Percentiles rank a stretch among this genome's conserved stretches.
Conservation (phyloP, 2,888 invertebrate genomes). For the Chymomyza amoena region DNA sequence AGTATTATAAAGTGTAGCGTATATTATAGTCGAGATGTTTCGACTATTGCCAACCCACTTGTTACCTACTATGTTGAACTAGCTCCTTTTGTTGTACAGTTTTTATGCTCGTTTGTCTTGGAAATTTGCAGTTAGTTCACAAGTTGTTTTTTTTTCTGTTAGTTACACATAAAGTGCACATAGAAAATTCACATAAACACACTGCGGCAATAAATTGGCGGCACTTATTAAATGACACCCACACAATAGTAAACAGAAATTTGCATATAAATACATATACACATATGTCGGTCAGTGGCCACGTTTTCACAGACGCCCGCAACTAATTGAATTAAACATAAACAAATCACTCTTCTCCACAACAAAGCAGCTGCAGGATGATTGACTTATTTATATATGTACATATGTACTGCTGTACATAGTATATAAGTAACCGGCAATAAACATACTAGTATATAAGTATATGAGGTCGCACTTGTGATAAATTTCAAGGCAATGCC, state of each 20-base stretch:
- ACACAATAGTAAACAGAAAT: constrained; percentile 30
- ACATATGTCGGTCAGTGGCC: constrained; percentile 31
- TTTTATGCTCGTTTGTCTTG: constrained; percentile 3
- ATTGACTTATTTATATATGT: constrained; percentile 4
- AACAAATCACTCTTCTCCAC: constrained; percentile 36
- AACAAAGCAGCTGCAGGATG: constrained; percentile 24
- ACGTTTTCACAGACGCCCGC: constrained; percentile 28
- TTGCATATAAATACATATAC: constrained; percentile 12
- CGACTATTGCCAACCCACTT: neutral
- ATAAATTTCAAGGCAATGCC: neutral
- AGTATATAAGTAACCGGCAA: constrained; percentile 32
- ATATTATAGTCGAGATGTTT: neutral
- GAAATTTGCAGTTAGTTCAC: constrained; percentile 46
- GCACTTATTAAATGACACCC: constrained; percentile 24
- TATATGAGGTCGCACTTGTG: constrained; percentile 1
- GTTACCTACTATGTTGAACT: neutral
- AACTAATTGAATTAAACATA: constrained; percentile 48
- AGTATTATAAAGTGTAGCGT: neutral
- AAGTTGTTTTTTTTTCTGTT: constrained; percentile 25
- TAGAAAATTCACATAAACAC: constrained; percentile 17
- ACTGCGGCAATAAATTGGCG: neutral
- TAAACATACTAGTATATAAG: constrained; percentile 7
- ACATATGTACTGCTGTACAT: constrained; percentile 36
- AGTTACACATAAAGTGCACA: constrained; percentile 20
- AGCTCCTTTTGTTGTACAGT: constrained; percentile 10